Conservation (phyloP, 1,140 invertebrate species). For the Drosophila oshimai region DNA sequence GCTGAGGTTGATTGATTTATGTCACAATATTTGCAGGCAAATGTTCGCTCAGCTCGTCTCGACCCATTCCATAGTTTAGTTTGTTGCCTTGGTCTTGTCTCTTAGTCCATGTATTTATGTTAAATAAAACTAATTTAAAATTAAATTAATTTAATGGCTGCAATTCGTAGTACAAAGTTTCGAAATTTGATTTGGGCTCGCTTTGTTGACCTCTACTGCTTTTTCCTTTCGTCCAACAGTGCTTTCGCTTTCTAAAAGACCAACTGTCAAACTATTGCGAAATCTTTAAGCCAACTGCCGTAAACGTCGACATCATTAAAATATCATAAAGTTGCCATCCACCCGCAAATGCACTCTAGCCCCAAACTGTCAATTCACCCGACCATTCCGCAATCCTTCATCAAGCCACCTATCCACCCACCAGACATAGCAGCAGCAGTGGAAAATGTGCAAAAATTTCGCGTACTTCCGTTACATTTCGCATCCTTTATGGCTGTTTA, state of each 20-base stretch:
- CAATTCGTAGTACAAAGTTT: no score
- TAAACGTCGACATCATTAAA: conserved; percentile 76
- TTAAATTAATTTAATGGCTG: no score
- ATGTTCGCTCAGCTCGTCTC: no score
- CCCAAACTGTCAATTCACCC: conserved; percentile 3
- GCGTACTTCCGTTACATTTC: conserved; percentile 74
- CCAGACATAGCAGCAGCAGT: background rate
- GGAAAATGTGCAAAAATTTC: conserved; percentile 71
- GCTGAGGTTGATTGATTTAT: no score
- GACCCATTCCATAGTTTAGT: no score
- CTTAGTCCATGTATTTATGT: no score
- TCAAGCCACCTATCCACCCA: background rate
- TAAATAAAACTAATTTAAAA: no score
- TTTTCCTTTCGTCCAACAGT: background rate
- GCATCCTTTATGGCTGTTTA: conserved; percentile 67
- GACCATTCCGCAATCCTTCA: background rate
- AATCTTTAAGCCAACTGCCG: conserved; percentile 67
- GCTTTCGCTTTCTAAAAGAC: conserved; percentile 28
- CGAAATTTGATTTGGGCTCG: no score
- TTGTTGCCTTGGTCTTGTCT: no score
- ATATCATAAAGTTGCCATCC: conserved; percentile 57
- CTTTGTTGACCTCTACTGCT: background rate
- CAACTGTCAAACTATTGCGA: conserved; percentile 59
- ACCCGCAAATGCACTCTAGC: conserved; percentile 7
- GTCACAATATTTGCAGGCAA: no score